Conservation (phyloP, 2,888 invertebrate genomes). For the Stenodera caucasica region DNA sequence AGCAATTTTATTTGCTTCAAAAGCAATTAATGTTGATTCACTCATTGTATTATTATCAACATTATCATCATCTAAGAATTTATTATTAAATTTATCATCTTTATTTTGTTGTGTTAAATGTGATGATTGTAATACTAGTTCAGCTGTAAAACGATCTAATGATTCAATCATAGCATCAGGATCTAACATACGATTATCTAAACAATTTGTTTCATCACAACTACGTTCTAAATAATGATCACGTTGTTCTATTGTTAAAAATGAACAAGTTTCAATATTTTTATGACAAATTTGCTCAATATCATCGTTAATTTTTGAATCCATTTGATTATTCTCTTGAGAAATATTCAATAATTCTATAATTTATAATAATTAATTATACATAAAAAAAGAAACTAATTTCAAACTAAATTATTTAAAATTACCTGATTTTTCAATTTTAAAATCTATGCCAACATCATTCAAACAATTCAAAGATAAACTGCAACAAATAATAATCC, state of each 20-base stretch:
- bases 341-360: conserved; percentile 9
- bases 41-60: conserved; percentile 60
- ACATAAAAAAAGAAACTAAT: too few species aligned
- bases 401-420: neutral
- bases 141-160: conserved; percentile 66
- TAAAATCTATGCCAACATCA: neutral
- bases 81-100: conserved; percentile 57
- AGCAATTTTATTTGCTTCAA: conserved; percentile 73
- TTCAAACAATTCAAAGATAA: neutral
- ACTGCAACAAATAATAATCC: neutral
- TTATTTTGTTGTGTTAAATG: conserved; percentile 60
- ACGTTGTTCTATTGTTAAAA: conserved; percentile 30
- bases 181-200: conserved; percentile 57
- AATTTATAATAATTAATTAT: neutral
- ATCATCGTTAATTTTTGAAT: neutral
- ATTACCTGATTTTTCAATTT: conserved; percentile 3
- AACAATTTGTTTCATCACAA: conserved; percentile 41
- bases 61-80: conserved; percentile 53
- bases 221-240: conserved; percentile 46
- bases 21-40: conserved; percentile 71
- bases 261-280: conserved; percentile 6
- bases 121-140: conserved; percentile 67
- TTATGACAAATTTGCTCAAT: neutral
- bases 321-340: conserved; percentile 12
- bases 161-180: conserved; percentile 71